Evolutionary conservation across 2,888 invertebrate genomes (phyloP), one percentile per base, ranked within the genome.

Genomic region (Cosmia trapezina): DNA sequence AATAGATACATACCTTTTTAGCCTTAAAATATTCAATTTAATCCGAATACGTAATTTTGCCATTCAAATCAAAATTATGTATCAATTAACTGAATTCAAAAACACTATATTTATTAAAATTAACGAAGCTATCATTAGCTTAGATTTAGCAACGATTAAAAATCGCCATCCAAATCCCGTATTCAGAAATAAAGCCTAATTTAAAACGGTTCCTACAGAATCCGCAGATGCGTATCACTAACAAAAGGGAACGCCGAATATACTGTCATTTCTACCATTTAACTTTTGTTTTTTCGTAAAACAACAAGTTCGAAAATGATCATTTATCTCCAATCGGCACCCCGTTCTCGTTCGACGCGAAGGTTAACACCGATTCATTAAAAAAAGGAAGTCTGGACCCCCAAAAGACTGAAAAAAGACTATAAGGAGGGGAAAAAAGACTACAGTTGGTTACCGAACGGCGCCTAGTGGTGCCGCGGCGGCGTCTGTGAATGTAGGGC

Each of bases 361-460:
- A 96, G 96, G 95, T 96, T 96, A 96, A 96, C 96, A 96, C 96
- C 93, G 95, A 95, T 95, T 95, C 94, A 94, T 95, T 96, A 94
- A 96, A 95, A 91, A 95, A 95, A 95, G 89, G 89, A 94, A 90
- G 91, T 90, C 89, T 89, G 91, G 95, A 95, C 95, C 96, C 94
- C 96, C 96, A 95, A 95, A 96, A 95, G 95, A 95, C 94, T 95
- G 94, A 92, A 94, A 95, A 94, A 94, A 89, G 93, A 92, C 87
- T 85, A 93, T 85, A 88, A 90, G 83, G 71, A 80, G 79, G 80
- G 83, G 90, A 94, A 95, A 95, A 95, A 95, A 93, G 94, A 93
- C 92, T 93, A 94, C 92, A 93, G 93, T 94, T 92, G 94, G 94
- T 94, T 93, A 93, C 93, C 89, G 93, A 94, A 91, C 94, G 96